Percentiles rank a stretch among this genome's conserved stretches.
Evolutionary conservation across 2,888 invertebrate species (phyloP).

Genomic region (Polietes domitor): DNA sequence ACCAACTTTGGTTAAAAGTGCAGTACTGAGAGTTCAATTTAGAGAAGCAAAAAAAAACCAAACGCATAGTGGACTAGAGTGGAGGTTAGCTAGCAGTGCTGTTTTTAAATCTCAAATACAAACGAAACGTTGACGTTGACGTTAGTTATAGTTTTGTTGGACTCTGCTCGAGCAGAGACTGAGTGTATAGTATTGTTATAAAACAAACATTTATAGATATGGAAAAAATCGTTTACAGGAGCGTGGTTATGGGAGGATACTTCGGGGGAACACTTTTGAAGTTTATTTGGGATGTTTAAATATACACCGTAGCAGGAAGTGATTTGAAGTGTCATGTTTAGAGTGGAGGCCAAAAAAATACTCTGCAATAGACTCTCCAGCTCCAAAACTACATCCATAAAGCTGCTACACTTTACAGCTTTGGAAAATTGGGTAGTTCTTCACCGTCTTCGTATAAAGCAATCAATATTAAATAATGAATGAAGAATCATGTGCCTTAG

Average conservation of each 20-base stretch:
- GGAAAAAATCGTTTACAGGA: background rate
- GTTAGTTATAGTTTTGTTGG: background rate
- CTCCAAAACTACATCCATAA: no score
- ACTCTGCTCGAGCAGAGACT: background rate
- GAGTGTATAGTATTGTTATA: background rate
- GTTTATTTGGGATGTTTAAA: no score
- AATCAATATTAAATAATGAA: no score
- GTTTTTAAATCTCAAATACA: constrained; percentile 21
- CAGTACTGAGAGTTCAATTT: constrained; percentile 11
- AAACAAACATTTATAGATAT: constrained; percentile 18
- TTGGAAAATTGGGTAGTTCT: no score
- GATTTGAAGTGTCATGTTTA: no score
- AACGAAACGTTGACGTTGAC: background rate
- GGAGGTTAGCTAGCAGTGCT: background rate
- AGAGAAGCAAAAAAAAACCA: background rate
- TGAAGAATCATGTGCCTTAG: no score
- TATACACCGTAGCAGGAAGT: no score
- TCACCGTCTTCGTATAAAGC: no score
- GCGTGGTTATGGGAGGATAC: background rate
- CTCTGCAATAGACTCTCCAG: no score
- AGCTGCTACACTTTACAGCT: no score
- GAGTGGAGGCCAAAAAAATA: no score
- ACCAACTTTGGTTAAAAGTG: constrained; percentile 5
- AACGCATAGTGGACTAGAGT: background rate
- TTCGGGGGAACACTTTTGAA: no score